Evolutionary conservation across 2,113 vertebrate genomes (phyloP).

Genomic region (Tapirus terrestris): DNA sequence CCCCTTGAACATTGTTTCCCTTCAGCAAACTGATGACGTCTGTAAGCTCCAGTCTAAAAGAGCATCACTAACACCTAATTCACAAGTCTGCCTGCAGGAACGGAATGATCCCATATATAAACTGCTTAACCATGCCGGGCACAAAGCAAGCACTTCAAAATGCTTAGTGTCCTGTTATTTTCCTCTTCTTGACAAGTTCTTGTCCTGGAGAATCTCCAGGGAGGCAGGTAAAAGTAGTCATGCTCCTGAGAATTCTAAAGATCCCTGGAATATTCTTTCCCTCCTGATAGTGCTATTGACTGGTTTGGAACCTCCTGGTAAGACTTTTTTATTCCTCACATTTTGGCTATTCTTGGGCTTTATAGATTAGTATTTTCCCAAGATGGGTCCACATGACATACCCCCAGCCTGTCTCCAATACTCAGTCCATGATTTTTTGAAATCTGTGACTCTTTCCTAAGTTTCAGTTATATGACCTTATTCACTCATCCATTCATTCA

Average conservation of each 20-base stretch:
- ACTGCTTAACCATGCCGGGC: not conserved
- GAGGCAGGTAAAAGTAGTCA: not conserved
- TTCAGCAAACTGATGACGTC: not conserved
- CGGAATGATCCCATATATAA: not conserved
- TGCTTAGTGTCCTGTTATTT: not conserved
- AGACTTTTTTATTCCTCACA: not conserved
- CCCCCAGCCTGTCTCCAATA: not conserved
- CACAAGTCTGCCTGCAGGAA: not conserved
- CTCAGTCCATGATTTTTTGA: not conserved
- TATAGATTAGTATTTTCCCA: not conserved
- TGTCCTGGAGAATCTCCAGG: not conserved
- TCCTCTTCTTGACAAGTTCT: not conserved
- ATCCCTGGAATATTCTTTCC: not conserved
- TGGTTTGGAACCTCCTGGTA: not conserved
- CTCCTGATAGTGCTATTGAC: not conserved
- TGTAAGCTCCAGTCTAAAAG: not conserved
- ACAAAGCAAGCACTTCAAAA: not conserved
- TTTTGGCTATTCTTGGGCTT: not conserved
- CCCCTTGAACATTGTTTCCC: not conserved
- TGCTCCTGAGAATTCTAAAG: not conserved
- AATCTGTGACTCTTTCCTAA: not conserved
- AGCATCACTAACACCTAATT: not conserved
- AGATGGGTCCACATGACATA: not conserved
- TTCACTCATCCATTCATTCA: not conserved
- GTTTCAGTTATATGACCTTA: not conserved